Evolutionary conservation across 2,888 invertebrate species (phyloP).

Genomic region (Ochropacha duplaris): DNA sequence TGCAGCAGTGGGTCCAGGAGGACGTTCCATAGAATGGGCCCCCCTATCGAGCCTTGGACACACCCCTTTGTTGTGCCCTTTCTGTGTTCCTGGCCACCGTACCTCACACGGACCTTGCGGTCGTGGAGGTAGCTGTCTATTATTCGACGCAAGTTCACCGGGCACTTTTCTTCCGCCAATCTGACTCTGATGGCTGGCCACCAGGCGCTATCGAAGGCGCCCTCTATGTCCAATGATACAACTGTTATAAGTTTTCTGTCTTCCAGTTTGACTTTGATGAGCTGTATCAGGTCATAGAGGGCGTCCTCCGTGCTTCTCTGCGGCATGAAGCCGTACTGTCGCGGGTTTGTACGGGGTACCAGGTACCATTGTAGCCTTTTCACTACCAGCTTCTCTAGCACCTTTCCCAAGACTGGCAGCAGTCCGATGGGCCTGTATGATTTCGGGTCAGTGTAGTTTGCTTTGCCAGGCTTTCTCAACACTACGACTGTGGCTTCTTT

Average conservation of each 20-base stretch:
- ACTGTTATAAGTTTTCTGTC: not conserved
- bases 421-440: slow-evolving; percentile 5
- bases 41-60: slow-evolving; percentile 17
- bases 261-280: not conserved
- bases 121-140: slow-evolving; percentile 2
- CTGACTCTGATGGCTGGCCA: not conserved
- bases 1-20: slow-evolving; percentile 11
- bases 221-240: not conserved
- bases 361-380: not conserved
- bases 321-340: no score
- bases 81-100: not conserved
- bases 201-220: not conserved
- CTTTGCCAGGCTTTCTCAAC: slow-evolving; percentile 10
- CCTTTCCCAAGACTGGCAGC: slow-evolving; percentile 10
- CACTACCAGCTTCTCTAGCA: not conserved
- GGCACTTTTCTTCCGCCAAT: slow-evolving; percentile 8
- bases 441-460: slow-evolving; percentile 4
- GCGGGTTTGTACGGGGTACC: not conserved
- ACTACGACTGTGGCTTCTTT: slow-evolving; percentile 3
- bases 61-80: slow-evolving; percentile 13
- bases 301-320: no score
- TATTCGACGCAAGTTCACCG: not conserved
- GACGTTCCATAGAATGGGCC: slow-evolving; percentile 19
- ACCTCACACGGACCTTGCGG: slow-evolving; percentile 5
- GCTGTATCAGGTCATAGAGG: not conserved